Evolutionary conservation across 2,113 vertebrate species (phyloP), one percentile per base, ranked within the genome.

Genomic region (Rhinoptilus africanus): DNA sequence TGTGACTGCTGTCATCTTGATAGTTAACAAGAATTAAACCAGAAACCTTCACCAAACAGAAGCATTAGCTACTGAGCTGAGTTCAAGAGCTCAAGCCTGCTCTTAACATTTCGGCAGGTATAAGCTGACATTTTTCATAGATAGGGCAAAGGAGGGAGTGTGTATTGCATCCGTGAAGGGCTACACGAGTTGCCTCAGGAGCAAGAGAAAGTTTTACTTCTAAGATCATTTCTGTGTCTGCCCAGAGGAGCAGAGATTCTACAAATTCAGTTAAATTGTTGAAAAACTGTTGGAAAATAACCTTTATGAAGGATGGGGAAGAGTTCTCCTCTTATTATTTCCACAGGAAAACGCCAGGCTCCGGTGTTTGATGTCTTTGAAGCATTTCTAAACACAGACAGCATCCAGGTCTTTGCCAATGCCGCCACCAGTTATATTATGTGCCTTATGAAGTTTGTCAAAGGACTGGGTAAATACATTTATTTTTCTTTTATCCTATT

Each of bases 361-460:
- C 99, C 99, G 0, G 99, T 99, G 60, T 99, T 99, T 72, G 99
- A 99, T 35, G 99, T 99, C 79, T 99, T 99, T 57, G 99, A 99
- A 98, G 99, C 99, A 4, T 99, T 99, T 97, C 99, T 99, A 94
- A 99, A 98, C 94, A 99, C 99, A 0, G 99, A 99, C 98, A 99
- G 99, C 98, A 99, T 99, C 97, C 99, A 99, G 94, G 99, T 99
- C 66, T 99, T 99, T 91, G 99, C 99, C 86, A 99, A 99, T 17
- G 99, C 99, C 1, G 99, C 99, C 95, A 99, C 99, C 6, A 99
- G 99, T 98, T 99, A 99, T 98, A 99, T 99, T 98, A 99, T 99
- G 99, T 99, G 99, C 98, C 99, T 99, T 98, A 99, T 99, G 99
- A 99, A 99, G 97, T 99, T 99, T 95, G 99, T 99, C 93, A 99